Evolutionary conservation across 2,113 vertebrate species (phyloP).

Genomic region (Tetrao urogallus): DNA sequence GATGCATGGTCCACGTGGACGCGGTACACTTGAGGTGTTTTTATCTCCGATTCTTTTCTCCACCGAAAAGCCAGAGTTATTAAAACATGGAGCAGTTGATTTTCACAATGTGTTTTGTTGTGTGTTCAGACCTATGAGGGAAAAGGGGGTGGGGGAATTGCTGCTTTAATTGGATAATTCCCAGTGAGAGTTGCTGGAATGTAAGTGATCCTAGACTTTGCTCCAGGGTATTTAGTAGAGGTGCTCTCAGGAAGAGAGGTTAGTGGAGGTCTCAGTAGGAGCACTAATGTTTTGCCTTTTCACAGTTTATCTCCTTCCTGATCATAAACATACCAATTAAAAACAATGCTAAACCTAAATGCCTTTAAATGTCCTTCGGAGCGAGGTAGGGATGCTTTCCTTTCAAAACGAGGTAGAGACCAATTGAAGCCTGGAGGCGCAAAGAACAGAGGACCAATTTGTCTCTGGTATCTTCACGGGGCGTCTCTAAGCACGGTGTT

Average conservation of each 20-base stretch:
- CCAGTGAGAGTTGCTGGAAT: conserved; percentile 74
- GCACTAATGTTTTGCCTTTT: conserved; percentile 80
- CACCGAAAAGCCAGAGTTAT: background rate
- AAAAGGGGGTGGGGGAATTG: conserved; percentile 69
- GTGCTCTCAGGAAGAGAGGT: conserved; percentile 73
- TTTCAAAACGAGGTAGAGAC: background rate
- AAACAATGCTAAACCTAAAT: conserved; percentile 67
- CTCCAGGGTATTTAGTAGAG: conserved; percentile 76
- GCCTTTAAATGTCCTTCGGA: conserved; percentile 54
- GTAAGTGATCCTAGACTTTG: conserved; percentile 79
- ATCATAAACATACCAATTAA: conserved; percentile 76
- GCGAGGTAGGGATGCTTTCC: background rate
- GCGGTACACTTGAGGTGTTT: background rate
- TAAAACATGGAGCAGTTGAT: conserved; percentile 23
- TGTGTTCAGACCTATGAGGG: conserved; percentile 55
- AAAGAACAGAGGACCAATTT: background rate
- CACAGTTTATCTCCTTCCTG: conserved; percentile 68
- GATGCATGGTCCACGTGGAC: background rate
- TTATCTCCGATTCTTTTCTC: background rate
- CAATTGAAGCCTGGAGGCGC: background rate
- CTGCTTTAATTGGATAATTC: conserved; percentile 79
- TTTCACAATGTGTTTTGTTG: conserved; percentile 48
- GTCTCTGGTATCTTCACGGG: background rate
- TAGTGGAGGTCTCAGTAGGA: conserved; percentile 73
- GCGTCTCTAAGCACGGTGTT: background rate